Base-by-base conservation (phyloP, 2,113 vertebrate species). In the Apodemus speciosus region DNA sequence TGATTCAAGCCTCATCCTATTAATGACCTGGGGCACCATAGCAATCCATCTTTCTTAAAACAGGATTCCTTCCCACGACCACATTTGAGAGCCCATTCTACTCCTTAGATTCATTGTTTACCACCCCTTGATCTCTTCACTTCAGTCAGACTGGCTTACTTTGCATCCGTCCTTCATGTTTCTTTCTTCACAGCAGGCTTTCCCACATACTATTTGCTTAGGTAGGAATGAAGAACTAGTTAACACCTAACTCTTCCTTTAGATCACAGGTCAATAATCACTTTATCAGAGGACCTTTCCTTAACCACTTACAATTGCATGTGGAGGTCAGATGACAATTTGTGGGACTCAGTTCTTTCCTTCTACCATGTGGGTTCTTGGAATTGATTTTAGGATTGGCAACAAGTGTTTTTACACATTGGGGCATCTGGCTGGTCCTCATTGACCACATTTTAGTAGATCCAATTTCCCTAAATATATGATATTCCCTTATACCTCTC, bases 41-140 rank as follows among this genome's bases (percentile, higher is more conserved):
- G 64, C 49, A 89, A 83, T 40, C 60, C 3, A 72, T 80, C 23
- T 90, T 93, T 86, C 71, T 90, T 88, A 92, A 94, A 95, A 90
- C 68, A 68, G 90, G 81, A 60, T 81, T 86, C 46, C 68, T 60
- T 76, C 75, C 58, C n/a, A 89, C 56, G 4, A 83, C 40, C 56
- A 83, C 40, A 68, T 92, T 92, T 68, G 91, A 94, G n/a, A 69
- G 15, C 14, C 18, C 25, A 66, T 51, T 18, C 43, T 56, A 92
- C 21, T 92, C 58, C 60, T 92, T 90, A 90, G 66, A 93, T 51
- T 90, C 27, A 69, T 3, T 75, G 27, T 89, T 81, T 3, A 86
- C 60, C 73, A 71, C 3, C 64, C 43, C 11, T 85, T 90, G 75
- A 38, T 94, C 15, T 89, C 62, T 89, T 92, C 30, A 87, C 38